A percentile compares a stretch with the other conserved stretches of the same genome.
These are phyloP conservation scores for Camptogramma bilineatum DNA, from an alignment of 2,888 invertebrate species.

Conservation along the genomic window DNA sequence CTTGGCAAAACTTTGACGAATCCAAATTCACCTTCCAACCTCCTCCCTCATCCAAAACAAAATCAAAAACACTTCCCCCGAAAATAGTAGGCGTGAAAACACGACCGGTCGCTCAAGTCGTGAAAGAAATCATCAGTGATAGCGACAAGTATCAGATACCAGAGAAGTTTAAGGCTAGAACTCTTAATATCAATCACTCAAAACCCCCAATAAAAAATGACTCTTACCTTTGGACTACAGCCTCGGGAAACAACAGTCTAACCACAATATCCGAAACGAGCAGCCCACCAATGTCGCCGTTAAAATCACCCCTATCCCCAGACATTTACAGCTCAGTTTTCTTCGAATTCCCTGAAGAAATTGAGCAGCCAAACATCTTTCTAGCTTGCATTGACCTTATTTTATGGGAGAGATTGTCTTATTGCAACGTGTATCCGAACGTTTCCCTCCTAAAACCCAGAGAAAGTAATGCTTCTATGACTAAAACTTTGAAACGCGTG, in stretches of 20 bases:
- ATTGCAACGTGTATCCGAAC: slow-evolving; percentile 67
- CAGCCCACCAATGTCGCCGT: slow-evolving; percentile 55
- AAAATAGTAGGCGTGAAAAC: slow-evolving; percentile 36
- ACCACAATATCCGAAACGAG: slow-evolving; percentile 74
- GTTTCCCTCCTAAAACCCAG: slow-evolving; percentile 64
- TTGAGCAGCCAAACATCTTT: slow-evolving; percentile 57
- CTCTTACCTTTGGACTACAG: slow-evolving; percentile 67
- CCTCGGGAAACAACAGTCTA: slow-evolving; percentile 57
- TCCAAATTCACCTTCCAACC: slow-evolving; percentile 64
- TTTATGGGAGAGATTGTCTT: slow-evolving; percentile 74
- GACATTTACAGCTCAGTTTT: slow-evolving; percentile 76
- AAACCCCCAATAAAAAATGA: slow-evolving; percentile 61
- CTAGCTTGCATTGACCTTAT: slow-evolving; percentile 75
- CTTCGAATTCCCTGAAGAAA: slow-evolving; percentile 68
- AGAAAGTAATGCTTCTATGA: slow-evolving; percentile 57
- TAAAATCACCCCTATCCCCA: slow-evolving; percentile 60
- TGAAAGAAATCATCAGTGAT: slow-evolving; percentile 65
- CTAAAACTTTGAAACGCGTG: slow-evolving; percentile 58
- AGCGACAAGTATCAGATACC: slow-evolving; percentile 64
- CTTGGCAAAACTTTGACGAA: slow-evolving; percentile 76
- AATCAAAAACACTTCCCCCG: slow-evolving; percentile 36
- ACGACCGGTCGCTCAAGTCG: slow-evolving; percentile 63
- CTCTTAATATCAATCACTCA: slow-evolving; percentile 55
- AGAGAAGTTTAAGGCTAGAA: slow-evolving; percentile 61
- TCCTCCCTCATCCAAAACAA: slow-evolving; percentile 52